A percentile compares a stretch with the other conserved stretches of the same genome.
These are phyloP conservation scores for Dasyurus viverrinus DNA, from an alignment of 2,113 vertebrate genomes.

Conservation along the genomic window DNA sequence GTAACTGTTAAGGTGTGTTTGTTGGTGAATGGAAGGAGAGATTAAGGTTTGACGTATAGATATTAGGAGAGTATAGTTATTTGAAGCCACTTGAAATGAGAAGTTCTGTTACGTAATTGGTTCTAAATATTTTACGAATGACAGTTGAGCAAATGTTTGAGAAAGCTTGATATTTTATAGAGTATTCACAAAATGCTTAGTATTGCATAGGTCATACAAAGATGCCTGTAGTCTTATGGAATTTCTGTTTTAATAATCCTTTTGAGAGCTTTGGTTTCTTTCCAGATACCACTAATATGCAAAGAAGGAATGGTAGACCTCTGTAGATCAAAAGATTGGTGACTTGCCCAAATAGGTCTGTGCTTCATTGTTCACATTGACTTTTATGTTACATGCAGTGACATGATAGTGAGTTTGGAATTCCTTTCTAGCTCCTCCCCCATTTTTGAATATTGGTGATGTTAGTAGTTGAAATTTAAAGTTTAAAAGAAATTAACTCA, in stretches of 20 bases:
- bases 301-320: conserved; percentile 33
- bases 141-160: conserved; percentile 8
- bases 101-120: conserved; percentile 37
- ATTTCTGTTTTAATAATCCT: conserved; percentile 58
- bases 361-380: neutral
- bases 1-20: neutral
- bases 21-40: conserved; percentile 16
- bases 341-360: neutral
- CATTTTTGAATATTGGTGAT: conserved; percentile 39
- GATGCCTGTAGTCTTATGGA: conserved; percentile 37
- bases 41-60: conserved; percentile 21
- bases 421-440: conserved; percentile 49
- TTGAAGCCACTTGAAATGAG: conserved; percentile 31
- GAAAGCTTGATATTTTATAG: conserved; percentile 39
- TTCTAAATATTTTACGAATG: conserved; percentile 36
- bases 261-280: conserved; percentile 50
- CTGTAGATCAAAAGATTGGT: neutral
- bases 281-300: conserved; percentile 28
- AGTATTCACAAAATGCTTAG: neutral
- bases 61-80: neutral
- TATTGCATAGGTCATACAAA: conserved; percentile 25
- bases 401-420: neutral
- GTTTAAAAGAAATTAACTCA: conserved; percentile 28
- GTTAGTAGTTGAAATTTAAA: conserved; percentile 41
- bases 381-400: conserved; percentile 42